Conservation (phyloP, 2,888 invertebrate genomes). For the Branchipolynoe longqiensis region DNA sequence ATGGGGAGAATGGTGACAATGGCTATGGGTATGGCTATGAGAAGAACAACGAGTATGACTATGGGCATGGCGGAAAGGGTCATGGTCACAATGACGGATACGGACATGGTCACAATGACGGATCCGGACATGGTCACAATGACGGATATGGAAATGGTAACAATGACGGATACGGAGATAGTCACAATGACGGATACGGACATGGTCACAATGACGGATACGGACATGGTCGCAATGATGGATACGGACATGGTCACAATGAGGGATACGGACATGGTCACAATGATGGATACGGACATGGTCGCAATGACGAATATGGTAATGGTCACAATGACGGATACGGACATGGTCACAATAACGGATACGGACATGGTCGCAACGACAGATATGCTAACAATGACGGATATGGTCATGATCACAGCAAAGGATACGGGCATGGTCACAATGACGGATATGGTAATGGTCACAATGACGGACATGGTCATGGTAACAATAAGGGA, state of each 20-base stretch:
- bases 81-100: neutral
- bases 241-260: neutral
- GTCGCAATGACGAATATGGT: neutral
- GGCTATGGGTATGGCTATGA: neutral
- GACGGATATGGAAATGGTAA: neutral
- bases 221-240: neutral
- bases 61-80: neutral
- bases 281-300: neutral
- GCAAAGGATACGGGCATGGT: neutral
- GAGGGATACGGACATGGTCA: neutral
- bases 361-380: slow-evolving; percentile 15
- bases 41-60: neutral
- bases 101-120: neutral
- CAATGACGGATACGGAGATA: neutral
- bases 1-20: neutral
- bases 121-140: no score
- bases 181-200: neutral
- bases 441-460: neutral
- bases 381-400: neutral
- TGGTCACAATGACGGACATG: neutral
- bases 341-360: slow-evolving; percentile 8
- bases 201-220: neutral
- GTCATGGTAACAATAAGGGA: neutral
- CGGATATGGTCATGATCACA: slow-evolving; percentile 30
- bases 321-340: neutral